Base-by-base conservation (phyloP, 2,113 vertebrate species). In the Eretmochelys imbricata region DNA sequence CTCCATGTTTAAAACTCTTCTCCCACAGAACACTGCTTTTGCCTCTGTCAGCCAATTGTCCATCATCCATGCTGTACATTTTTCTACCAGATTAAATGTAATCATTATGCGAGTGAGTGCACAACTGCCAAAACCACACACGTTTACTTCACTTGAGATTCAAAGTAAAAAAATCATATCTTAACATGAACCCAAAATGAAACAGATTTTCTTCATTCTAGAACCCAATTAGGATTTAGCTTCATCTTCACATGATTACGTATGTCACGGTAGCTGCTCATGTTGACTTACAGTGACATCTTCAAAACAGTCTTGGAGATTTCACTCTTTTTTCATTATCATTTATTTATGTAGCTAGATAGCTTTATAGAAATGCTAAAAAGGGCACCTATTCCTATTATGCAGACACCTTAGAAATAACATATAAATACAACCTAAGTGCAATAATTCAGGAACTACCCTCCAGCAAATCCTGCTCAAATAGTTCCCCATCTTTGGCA, bases 1-100 rank as follows among this genome's bases (percentile, higher is more conserved):
- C 88, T 94, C 57, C 82, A 48, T 80, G 54, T 87, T 95, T 80
- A 38, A 86, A 89, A 53, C 54, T 91, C 38, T 87, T 92, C 42
- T 50, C 59, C 79, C 80, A 48, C 22, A 89, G 29, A 62, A n/a
- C 96, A 0, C 80, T 86, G 76, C 92, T 93, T 92, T 95, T 62
- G 51, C 51, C 90, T 87, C 46, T 17, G 0, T 92, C 91, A 87
- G 53, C 38, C 38, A 82, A 35, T 65, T 65, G 80, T 50, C 80
- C 82, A 54, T 27, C 59, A 25, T 79, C 51, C 50, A 27, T 51
- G 90, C 59, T 87, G 5, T 65, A 54, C 59, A 53, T 25, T 91
- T 89, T 96, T 79, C 51, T 20, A 53, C 80, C 80, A 93, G 76
- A 89, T 90, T 80, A 88, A 81, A 0, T 59, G 31, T 54, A 59